These are phyloP conservation scores for Strongylocentrotus purpuratus DNA, from an alignment of 35 echinoderm and acorn worm genomes.

Conservation along the genomic window DNA sequence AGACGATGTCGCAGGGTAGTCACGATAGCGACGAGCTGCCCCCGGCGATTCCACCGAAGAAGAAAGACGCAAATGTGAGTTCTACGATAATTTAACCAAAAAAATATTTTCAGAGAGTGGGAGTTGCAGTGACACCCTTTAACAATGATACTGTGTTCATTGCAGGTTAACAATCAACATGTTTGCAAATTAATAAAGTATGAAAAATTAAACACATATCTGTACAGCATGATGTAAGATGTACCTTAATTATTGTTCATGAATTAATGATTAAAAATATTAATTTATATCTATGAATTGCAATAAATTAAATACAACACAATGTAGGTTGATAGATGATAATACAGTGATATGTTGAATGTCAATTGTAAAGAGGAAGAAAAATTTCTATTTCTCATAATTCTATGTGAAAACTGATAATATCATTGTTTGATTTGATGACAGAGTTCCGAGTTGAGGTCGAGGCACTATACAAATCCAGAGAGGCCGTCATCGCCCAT, in stretches of 20 bases:
- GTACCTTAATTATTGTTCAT: too few relatives aligned
- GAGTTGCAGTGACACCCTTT: too few relatives aligned
- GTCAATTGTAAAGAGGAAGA: not conserved
- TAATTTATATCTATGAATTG: too few relatives aligned
- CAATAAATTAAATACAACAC: too few relatives aligned
- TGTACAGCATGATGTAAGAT: not conserved
- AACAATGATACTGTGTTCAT: too few relatives aligned
- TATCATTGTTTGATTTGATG: conserved; percentile 16
- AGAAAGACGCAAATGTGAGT: conserved; percentile 19
- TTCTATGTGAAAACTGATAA: not conserved
- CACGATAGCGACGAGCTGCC: conserved; percentile 44
- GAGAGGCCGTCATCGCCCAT: conserved; percentile 62
- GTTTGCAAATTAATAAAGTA: too few relatives aligned
- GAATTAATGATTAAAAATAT: not conserved
- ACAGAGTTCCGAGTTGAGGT: conserved; percentile 41
- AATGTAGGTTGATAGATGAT: too few relatives aligned
- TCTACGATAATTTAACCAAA: too few relatives aligned
- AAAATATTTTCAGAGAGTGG: not conserved
- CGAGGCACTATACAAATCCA: conserved; percentile 78
- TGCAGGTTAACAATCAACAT: too few relatives aligned
- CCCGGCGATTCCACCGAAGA: conserved; percentile 33
- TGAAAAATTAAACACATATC: too few relatives aligned
- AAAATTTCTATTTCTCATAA: not conserved
- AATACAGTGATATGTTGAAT: too few relatives aligned
- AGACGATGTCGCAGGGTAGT: conserved; percentile 45